phyloP scores from a whole-genome alignment of 2,113 vertebrate genomes.

The Protobothrops mucrosquamatus region DNA sequence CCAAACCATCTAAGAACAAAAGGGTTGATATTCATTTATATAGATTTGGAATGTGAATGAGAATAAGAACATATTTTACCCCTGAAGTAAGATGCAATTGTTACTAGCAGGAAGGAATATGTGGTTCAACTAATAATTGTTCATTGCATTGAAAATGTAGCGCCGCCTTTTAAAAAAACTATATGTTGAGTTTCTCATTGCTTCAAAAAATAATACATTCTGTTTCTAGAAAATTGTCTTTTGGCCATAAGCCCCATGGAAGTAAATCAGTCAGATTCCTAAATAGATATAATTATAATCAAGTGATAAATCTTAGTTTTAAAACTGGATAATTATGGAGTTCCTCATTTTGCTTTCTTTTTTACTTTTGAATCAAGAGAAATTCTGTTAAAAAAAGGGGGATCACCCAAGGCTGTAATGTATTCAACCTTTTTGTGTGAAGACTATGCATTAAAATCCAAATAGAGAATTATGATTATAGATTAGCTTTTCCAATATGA shows the following conservation, averaged over 20 bases:
- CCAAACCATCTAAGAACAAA: neutral
- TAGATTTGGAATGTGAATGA: neutral
- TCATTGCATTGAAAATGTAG: neutral
- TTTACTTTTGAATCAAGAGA: neutral
- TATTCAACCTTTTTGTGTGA: neutral
- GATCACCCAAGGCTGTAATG: neutral
- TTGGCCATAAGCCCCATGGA: neutral
- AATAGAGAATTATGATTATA: neutral
- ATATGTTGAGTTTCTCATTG: neutral
- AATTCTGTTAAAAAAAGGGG: neutral
- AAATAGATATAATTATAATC: neutral
- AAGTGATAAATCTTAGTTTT: neutral
- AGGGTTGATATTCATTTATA: neutral
- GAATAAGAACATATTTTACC: neutral
- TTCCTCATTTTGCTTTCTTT: neutral
- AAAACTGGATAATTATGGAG: neutral
- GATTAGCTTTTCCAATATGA: neutral
- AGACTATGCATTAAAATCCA: neutral
- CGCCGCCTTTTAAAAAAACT: neutral
- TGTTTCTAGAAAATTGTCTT: neutral
- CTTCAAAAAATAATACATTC: neutral
- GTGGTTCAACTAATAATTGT: neutral
- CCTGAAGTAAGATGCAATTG: neutral
- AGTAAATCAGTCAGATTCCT: neutral
- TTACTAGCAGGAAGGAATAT: slow-evolving; percentile 3